Conservation (phyloP, 2,888 invertebrate genomes). For the Eugnorisma glareosa region DNA sequence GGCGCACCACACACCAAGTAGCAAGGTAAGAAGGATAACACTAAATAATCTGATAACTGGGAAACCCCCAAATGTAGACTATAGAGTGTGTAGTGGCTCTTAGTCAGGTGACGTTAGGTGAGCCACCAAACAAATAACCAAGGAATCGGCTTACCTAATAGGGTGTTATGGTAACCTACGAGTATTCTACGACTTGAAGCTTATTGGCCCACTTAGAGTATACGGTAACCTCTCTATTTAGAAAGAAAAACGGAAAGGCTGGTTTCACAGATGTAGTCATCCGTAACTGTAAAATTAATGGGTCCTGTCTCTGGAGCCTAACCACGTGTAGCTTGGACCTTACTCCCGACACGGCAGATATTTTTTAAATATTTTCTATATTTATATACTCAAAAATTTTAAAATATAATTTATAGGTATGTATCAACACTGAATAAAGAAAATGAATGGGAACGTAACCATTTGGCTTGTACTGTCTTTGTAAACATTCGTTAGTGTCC, state of each 20-base stretch:
- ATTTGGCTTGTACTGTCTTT: neutral
- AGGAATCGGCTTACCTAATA: neutral
- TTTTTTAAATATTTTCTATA: too few relatives aligned
- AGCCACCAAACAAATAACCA: neutral
- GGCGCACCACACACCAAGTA: neutral
- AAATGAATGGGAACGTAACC: neutral
- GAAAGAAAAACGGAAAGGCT: neutral
- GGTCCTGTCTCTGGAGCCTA: neutral
- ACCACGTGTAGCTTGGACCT: neutral
- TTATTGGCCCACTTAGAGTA: neutral
- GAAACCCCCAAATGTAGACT: neutral
- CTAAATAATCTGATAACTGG: neutral
- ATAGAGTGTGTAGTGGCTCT: neutral
- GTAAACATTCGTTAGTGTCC: neutral
- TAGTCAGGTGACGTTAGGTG: neutral
- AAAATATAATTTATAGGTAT: neutral
- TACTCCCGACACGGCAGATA: neutral
- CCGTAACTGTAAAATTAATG: neutral
- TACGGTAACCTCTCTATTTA: neutral
- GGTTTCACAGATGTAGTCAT: neutral
- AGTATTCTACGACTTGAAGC: neutral
- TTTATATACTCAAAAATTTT: too few relatives aligned
- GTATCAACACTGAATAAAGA: neutral
- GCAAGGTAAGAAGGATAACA: constrained; percentile 20
- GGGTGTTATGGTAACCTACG: too few relatives aligned